Conservation (phyloP, 2,797 vertebrate genomes). For the Fistularia commersonii region DNA sequence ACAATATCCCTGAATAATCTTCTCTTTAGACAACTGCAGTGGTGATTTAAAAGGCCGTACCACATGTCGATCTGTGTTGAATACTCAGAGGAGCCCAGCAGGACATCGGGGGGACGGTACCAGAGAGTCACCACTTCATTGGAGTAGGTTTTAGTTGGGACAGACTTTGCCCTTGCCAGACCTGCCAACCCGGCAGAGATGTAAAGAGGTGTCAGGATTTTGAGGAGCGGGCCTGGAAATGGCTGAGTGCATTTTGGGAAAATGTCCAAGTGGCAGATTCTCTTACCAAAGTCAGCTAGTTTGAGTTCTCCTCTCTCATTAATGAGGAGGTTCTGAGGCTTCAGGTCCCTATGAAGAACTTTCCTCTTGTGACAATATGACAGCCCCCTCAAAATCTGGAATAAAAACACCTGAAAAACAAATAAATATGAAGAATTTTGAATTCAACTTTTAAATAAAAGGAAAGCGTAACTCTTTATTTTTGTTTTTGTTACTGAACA, state of each 20-base stretch:
- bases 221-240: neutral
- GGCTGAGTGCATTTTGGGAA: too few relatives aligned
- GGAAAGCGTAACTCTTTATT: too few relatives aligned
- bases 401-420: constrained; percentile 72
- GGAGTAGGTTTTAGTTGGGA: constrained; percentile 95
- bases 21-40: too few relatives aligned
- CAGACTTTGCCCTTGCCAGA: constrained; percentile 86
- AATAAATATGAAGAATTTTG: too few relatives aligned
- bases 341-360: constrained; percentile 79
- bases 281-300: constrained; percentile 78
- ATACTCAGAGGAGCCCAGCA: constrained; percentile 93
- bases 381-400: constrained; percentile 77
- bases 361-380: constrained; percentile 79
- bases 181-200: constrained; percentile 36
- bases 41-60: too few relatives aligned
- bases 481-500: too few relatives aligned
- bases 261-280: too few relatives aligned
- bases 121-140: constrained; percentile 96
- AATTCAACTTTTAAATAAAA: too few relatives aligned
- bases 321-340: constrained; percentile 81
- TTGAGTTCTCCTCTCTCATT: constrained; percentile 80
- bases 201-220: neutral
- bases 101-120: constrained; percentile 95
- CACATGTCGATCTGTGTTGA: constrained; percentile 98
- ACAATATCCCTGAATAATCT: too few relatives aligned